These are phyloP conservation scores for Hoplostethus mediterraneus DNA, from an alignment of 2,797 vertebrate species.

Conservation along the genomic window DNA sequence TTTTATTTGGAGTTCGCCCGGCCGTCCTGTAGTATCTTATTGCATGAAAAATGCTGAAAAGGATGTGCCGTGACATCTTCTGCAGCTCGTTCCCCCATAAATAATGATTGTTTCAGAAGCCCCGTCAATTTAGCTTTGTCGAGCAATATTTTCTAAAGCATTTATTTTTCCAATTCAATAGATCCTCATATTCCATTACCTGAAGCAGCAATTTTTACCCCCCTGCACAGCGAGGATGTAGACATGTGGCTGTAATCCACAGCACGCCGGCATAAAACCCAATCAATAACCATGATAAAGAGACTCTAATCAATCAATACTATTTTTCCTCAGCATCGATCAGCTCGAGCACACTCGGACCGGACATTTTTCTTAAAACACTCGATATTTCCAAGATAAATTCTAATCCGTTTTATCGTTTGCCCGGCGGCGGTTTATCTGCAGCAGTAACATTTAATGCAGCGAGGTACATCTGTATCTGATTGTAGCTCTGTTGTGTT, in stretches of 20 bases:
- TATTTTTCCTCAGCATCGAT: slow-evolving; percentile 50
- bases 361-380: slow-evolving; percentile 2
- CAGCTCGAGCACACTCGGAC: slow-evolving; percentile 21
- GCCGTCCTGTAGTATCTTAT: slow-evolving; percentile 57
- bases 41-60: slow-evolving; percentile 81
- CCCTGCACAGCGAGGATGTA: slow-evolving; percentile 19
- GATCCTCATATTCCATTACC: slow-evolving; percentile 78
- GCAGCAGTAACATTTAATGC: slow-evolving; percentile 45
- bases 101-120: slow-evolving; percentile 72
- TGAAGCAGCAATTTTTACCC: slow-evolving; percentile 42
- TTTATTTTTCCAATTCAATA: slow-evolving; percentile 74
- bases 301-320: slow-evolving; percentile 66
- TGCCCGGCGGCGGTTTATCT: slow-evolving; percentile 36
- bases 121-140: slow-evolving; percentile 72
- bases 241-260: slow-evolving; percentile 51
- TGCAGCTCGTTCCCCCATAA: slow-evolving; percentile 52
- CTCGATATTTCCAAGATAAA: slow-evolving; percentile 31
- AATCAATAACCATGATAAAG: slow-evolving; percentile 73
- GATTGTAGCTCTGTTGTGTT: slow-evolving; percentile 46
- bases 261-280: slow-evolving; percentile 29
- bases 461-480: no score
- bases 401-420: slow-evolving; percentile 42
- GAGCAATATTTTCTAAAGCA: slow-evolving; percentile 73
- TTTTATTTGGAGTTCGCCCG: slow-evolving; percentile 44
- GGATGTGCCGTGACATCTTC: slow-evolving; percentile 72